Evolutionary conservation across 2,797 vertebrate genomes (phyloP).

Genomic region (Pangasius krempfi): DNA sequence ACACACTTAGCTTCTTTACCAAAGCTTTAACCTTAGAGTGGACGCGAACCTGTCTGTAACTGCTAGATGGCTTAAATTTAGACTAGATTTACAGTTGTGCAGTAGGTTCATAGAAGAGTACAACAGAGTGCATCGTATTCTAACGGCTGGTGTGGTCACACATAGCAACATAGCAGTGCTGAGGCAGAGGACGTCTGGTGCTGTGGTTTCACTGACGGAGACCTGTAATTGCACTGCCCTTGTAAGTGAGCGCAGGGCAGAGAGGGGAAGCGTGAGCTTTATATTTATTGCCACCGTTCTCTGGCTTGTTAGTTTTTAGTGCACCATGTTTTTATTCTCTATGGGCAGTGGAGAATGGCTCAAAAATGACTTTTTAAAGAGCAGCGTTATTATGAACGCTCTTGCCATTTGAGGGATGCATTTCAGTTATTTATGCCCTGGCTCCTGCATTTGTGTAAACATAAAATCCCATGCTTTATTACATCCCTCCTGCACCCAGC

Average conservation of each 20-base stretch:
- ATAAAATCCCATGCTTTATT: constrained; percentile 91
- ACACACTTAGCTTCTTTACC: background rate
- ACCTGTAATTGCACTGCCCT: constrained; percentile 29
- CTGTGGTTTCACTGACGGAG: constrained; percentile 19
- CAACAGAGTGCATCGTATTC: background rate
- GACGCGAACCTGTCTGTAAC: background rate
- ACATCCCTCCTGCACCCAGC: constrained; percentile 86
- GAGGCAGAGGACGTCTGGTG: constrained; percentile 19
- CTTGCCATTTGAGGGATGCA: constrained; percentile 70
- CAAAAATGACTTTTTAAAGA: constrained; percentile 64
- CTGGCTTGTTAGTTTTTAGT: constrained; percentile 66
- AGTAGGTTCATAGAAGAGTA: background rate
- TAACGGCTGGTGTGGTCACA: constrained; percentile 12
- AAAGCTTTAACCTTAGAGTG: background rate
- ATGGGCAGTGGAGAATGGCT: constrained; percentile 58
- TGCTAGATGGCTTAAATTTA: background rate
- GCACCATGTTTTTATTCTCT: constrained; percentile 58
- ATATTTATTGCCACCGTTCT: constrained; percentile 62
- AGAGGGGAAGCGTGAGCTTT: constrained; percentile 40
- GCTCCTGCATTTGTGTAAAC: constrained; percentile 86
- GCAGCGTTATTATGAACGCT: constrained; percentile 62
- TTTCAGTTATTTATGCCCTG: constrained; percentile 79
- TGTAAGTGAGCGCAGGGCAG: constrained; percentile 26
- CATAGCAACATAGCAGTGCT: background rate
- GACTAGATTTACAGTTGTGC: background rate